A percentile compares a stretch with the other conserved stretches of the same genome.
Conservation (phyloP, 2,888 invertebrate species). For the Synanthedon myopaeformis region DNA sequence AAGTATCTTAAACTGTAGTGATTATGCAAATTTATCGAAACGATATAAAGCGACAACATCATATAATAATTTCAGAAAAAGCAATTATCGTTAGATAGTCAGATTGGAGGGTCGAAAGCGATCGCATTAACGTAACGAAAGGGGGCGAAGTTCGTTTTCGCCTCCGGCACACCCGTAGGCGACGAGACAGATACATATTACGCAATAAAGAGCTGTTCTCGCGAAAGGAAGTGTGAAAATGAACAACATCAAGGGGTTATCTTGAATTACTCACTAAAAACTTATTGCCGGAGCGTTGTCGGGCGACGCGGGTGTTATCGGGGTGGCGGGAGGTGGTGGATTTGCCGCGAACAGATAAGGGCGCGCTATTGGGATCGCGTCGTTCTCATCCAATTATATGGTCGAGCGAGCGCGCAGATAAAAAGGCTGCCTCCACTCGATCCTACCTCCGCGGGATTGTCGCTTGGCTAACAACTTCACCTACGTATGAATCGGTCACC, state of each 20-base stretch:
- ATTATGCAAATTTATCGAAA: slow-evolving; percentile 12
- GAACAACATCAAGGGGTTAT: slow-evolving; percentile 71
- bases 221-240: slow-evolving; percentile 72
- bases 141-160: slow-evolving; percentile 59
- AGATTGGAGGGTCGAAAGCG: slow-evolving; percentile 62
- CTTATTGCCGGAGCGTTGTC: slow-evolving; percentile 53
- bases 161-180: slow-evolving; percentile 62
- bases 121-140: slow-evolving; percentile 67
- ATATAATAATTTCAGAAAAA: slow-evolving; percentile 68
- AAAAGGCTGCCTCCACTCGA: slow-evolving; percentile 45
- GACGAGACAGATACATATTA: slow-evolving; percentile 68
- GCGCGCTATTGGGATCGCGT: slow-evolving; percentile 68
- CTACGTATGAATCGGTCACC: slow-evolving; percentile 23
- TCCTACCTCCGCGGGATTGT: slow-evolving; percentile 65
- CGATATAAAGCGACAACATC: slow-evolving; percentile 61
- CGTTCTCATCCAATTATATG: slow-evolving; percentile 72
- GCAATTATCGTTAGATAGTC: slow-evolving; percentile 69
- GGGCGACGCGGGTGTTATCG: slow-evolving; percentile 24
- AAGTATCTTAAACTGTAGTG: no score
- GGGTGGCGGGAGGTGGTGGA: slow-evolving; percentile 36
- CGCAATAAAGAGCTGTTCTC: slow-evolving; percentile 71
- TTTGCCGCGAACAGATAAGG: slow-evolving; percentile 70
- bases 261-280: slow-evolving; percentile 71
- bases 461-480: slow-evolving; percentile 62
- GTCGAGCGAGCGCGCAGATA: slow-evolving; percentile 65